Conservation (phyloP, 2,888 invertebrate species). For the Drosophila lutescens region DNA sequence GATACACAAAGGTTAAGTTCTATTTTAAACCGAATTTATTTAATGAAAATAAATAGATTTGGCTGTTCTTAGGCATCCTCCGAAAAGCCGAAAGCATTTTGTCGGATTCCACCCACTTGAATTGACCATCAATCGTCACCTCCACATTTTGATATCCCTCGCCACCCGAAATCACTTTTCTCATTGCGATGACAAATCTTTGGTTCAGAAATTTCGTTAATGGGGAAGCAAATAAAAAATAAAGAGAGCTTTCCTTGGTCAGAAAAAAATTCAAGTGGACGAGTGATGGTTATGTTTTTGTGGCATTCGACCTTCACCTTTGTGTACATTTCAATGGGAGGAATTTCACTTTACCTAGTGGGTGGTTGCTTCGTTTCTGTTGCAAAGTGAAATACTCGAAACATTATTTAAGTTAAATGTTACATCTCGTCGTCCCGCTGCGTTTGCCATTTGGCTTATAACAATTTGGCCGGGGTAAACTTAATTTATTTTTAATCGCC, state of each 20-base stretch:
- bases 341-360: neutral
- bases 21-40: constrained; percentile 7
- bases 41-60: constrained; percentile 33
- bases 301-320: constrained; percentile 67
- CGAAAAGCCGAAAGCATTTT: constrained; percentile 15
- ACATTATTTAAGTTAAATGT: constrained; percentile 30
- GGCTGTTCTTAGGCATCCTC: constrained; percentile 20
- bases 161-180: constrained; percentile 17
- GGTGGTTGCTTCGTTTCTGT: neutral
- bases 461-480: constrained; percentile 62
- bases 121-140: constrained; percentile 36
- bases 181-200: constrained; percentile 65
- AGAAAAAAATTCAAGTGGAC: neutral
- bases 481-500: constrained; percentile 79
- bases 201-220: constrained; percentile 51
- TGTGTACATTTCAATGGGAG: constrained; percentile 39
- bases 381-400: constrained; percentile 17
- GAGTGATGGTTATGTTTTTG: constrained; percentile 17
- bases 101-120: constrained; percentile 17
- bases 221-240: constrained; percentile 41
- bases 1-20: neutral
- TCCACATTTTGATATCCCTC: constrained; percentile 10
- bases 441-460: constrained; percentile 57
- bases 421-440: constrained; percentile 21
- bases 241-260: constrained; percentile 21